Conservation (phyloP, 2,113 vertebrate genomes). For the Tragulus kanchil region DNA sequence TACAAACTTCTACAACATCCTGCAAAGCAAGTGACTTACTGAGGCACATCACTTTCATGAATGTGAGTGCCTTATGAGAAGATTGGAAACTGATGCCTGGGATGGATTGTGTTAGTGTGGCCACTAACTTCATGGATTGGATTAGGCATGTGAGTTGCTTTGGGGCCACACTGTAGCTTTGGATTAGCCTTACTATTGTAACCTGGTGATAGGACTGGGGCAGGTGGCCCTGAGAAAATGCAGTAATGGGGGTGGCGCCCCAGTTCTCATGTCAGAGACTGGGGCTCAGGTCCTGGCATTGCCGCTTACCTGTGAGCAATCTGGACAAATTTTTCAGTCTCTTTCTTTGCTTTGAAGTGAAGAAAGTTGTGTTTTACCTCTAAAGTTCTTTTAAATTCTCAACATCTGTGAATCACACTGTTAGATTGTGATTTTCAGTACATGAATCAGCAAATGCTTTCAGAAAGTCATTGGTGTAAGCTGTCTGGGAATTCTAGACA, state of each 20-base stretch:
- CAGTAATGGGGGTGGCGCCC: too few species aligned
- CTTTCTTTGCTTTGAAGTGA: background rate
- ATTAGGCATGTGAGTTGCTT: background rate
- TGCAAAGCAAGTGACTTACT: background rate
- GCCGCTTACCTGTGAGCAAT: background rate
- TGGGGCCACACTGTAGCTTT: background rate
- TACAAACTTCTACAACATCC: background rate
- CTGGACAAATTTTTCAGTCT: background rate
- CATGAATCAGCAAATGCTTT: background rate
- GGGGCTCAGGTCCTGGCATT: background rate
- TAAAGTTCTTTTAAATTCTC: background rate
- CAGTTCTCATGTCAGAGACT: background rate
- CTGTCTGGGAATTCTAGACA: background rate
- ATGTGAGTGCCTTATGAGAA: background rate
- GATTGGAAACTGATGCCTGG: background rate
- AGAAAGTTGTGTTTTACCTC: background rate
- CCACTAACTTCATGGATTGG: background rate
- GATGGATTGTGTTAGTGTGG: background rate
- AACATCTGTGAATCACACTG: background rate
- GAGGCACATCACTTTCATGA: background rate
- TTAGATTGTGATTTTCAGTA: constrained; percentile 9
- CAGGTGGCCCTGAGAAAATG: background rate
- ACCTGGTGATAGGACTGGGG: background rate
- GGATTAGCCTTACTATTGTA: background rate
- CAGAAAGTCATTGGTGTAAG: background rate